Percentiles rank a stretch among this genome's conserved stretches.
phyloP scores from a whole-genome alignment of 1,140 invertebrate species.

The Heterodera schachtii region DNA sequence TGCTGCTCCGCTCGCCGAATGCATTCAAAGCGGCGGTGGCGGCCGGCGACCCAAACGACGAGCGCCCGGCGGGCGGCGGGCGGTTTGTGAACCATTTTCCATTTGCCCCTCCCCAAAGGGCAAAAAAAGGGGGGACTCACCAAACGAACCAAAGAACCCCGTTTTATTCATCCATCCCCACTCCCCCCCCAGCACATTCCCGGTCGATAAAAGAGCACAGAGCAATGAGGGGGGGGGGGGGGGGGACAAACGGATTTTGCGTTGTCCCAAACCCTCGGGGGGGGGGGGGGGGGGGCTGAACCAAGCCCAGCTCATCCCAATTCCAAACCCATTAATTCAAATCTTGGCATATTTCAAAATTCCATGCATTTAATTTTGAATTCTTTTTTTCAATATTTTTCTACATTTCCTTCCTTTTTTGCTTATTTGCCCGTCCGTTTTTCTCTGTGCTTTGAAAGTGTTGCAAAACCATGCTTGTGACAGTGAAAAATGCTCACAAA shows the following conservation, averaged over 20 bases:
- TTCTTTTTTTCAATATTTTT: not conserved
- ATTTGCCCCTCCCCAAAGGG: not conserved
- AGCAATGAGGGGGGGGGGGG: too few relatives aligned
- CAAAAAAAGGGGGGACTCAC: not conserved
- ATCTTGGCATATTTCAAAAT: too few relatives aligned
- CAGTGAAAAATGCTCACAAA: not conserved
- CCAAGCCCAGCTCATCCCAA: too few relatives aligned
- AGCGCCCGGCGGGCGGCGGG: too few relatives aligned
- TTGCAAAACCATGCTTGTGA: not conserved
- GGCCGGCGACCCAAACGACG: not conserved
- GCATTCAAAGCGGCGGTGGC: not conserved
- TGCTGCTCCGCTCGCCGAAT: not conserved
- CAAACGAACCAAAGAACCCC: not conserved
- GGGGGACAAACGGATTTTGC: too few relatives aligned
- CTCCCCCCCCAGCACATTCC: not conserved
- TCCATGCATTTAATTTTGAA: too few relatives aligned
- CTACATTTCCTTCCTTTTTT: not conserved
- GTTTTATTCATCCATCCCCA: not conserved
- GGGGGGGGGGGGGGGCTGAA: too few relatives aligned
- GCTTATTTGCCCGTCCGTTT: not conserved
- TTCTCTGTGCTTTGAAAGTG: not conserved
- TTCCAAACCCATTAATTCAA: too few relatives aligned
- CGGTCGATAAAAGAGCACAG: not conserved
- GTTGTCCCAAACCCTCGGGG: too few relatives aligned
- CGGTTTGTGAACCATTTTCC: not conserved